Percentiles rank a stretch among this genome's conserved stretches.
Evolutionary conservation across 92 coral and sea anemone genomes (phyloP).

Genomic region (Anthopleura xanthogrammica): DNA sequence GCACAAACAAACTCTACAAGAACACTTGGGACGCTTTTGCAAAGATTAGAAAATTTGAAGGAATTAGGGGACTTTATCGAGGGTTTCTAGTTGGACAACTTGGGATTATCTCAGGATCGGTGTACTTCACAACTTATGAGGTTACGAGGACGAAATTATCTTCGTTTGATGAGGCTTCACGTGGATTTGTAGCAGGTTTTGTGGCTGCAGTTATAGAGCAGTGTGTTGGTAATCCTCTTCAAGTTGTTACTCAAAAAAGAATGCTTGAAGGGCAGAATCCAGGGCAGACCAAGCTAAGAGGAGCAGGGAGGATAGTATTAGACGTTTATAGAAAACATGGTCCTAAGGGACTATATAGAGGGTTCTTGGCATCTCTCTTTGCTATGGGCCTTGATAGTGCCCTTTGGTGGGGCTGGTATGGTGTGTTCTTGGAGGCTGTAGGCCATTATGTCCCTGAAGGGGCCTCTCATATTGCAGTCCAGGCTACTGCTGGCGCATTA

Average conservation of each 20-base stretch:
- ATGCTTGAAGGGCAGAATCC: constrained; percentile 66
- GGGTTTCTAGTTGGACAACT: constrained; percentile 75
- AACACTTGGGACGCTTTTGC: constrained; percentile 80
- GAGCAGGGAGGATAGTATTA: constrained; percentile 60
- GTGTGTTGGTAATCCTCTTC: constrained; percentile 71
- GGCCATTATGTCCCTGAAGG: constrained; percentile 73
- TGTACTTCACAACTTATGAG: constrained; percentile 83
- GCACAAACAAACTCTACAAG: constrained; percentile 60
- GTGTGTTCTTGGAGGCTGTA: constrained; percentile 52
- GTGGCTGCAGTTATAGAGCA: constrained; percentile 81
- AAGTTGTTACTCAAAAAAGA: constrained; percentile 70
- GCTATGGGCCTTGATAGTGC: constrained; percentile 81
- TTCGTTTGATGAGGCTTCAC: constrained; percentile 58
- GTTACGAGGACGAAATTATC: constrained; percentile 73
- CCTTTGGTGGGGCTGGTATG: constrained; percentile 96
- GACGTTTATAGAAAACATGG: constrained; percentile 74
- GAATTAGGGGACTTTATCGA: constrained; percentile 80
- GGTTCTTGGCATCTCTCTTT: constrained; percentile 77
- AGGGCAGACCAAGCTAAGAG: constrained; percentile 49
- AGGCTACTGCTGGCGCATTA: constrained; percentile 62
- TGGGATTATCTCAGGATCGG: constrained; percentile 72
- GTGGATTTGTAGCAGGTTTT: constrained; percentile 94
- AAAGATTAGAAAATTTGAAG: constrained; percentile 72
- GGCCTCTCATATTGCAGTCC: constrained; percentile 62
- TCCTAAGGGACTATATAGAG: constrained; percentile 73